Evolutionary conservation across 2,888 invertebrate genomes (phyloP), one percentile per base, ranked within the genome.

Genomic region (Pemphredon lugubris): DNA sequence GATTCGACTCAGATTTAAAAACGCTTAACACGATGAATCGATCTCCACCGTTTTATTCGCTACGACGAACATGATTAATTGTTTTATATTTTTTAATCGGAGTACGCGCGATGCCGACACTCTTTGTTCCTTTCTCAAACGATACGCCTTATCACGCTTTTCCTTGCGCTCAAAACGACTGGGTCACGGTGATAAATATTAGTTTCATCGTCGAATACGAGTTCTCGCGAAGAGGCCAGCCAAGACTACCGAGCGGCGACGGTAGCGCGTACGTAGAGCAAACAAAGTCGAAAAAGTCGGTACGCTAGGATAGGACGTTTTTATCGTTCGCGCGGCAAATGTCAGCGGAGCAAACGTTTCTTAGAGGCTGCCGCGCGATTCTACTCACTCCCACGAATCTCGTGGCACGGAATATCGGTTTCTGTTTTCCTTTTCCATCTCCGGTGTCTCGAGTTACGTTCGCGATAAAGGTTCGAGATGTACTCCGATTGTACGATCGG

Each of bases 361-460:
- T 21, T 42, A 42, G 32, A 40, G 26, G 9, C 32, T 57, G 40
- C 37, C 18, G 14, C 16, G 21, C 5, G 40, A 65, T 44, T 18
- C 23, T 9, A 20, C 42, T 60, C 4, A 37, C 60, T 50, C 60
- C 53, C 26, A 50, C 50, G 34, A 23, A 44, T 44, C 14, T 45
- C 32, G 20, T 30, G 30, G 32, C 23, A 2, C 9, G 30, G 44
- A 50, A 55, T 69, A 64, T 69, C 53, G 39, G 42, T 64, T 65
- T 48, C 53, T 58, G 45, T 54, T 55, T 55, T 54, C 50, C 48
- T 34, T 58, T 53, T 47, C 47, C 54, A 18, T 44, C 51, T 51
- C 20, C 59, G 48, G 20, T 47, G 16, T 69, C 51, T 70, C 54
- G 48, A 59, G 54, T 70, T 70, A 50, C 69, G 40, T 20, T 16